Percentiles rank a stretch among this genome's conserved stretches.
Evolutionary conservation across 2,888 invertebrate genomes (phyloP).

Genomic region (Drosophila borealis): DNA sequence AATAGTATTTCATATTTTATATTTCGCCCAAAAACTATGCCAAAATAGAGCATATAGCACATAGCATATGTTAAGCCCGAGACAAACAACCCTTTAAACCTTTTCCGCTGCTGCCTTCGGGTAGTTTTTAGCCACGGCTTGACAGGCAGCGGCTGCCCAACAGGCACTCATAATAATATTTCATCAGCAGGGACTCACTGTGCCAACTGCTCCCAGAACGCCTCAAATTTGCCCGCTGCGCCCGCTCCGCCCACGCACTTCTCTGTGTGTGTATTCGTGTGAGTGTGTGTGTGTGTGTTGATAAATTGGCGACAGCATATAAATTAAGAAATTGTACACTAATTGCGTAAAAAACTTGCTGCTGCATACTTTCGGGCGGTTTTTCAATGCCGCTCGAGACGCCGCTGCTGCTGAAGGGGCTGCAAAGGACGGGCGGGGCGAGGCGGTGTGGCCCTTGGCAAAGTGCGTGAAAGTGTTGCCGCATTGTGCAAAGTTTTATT

Average conservation of each 20-base stretch:
- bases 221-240: constrained; percentile 1
- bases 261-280: constrained; percentile 7
- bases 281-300: constrained; percentile 52
- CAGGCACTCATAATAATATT: constrained; percentile 76
- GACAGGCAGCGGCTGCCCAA: constrained; percentile 47
- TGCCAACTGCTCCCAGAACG: constrained; percentile 24
- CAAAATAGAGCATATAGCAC: constrained; percentile 28
- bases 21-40: constrained; percentile 58
- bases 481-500: constrained; percentile 69
- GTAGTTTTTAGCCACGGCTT: constrained; percentile 23
- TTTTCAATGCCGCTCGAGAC: constrained; percentile 60
- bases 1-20: constrained; percentile 70
- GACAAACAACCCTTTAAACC: constrained; percentile 61
- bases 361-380: constrained; percentile 72
- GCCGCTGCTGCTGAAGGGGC: not conserved
- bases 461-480: constrained; percentile 76
- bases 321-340: constrained; percentile 83
- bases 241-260: constrained; percentile 3
- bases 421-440: not conserved
- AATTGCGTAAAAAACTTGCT: constrained; percentile 80
- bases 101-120: constrained; percentile 8
- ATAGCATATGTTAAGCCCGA: constrained; percentile 66
- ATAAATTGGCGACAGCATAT: constrained; percentile 83
- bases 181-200: constrained; percentile 44
- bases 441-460: constrained; percentile 5